Conservation (phyloP, 2,113 vertebrate species). For the Caranx melampygus region DNA sequence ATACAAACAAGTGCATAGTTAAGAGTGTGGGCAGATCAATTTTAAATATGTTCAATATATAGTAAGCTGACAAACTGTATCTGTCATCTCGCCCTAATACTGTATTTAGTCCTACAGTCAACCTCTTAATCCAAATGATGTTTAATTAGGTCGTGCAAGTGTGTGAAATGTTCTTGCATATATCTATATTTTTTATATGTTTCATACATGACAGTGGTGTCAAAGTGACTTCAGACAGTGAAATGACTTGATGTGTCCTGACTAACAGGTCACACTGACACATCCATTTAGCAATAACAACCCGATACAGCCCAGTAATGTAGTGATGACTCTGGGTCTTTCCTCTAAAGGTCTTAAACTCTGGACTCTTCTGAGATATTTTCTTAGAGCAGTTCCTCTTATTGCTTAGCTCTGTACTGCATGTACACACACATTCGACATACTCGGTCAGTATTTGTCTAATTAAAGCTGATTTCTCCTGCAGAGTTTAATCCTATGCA, state of each 20-base stretch:
- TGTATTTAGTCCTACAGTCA: constrained; percentile 45
- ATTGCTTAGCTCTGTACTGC: constrained; percentile 46
- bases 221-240: constrained; percentile 27
- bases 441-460: constrained; percentile 23
- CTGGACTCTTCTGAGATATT: constrained; percentile 41
- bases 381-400: constrained; percentile 22
- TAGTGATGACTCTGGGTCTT: constrained; percentile 14
- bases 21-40: constrained; percentile 16
- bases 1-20: constrained; percentile 26
- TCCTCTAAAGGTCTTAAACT: constrained; percentile 39
- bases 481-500: constrained; percentile 74
- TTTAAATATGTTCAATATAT: constrained; percentile 32
- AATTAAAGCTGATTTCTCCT: constrained; percentile 49
- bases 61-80: constrained; percentile 19
- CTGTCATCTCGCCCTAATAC: constrained; percentile 27
- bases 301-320: constrained; percentile 39
- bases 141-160: constrained; percentile 49
- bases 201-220: constrained; percentile 48
- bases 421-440: constrained; percentile 43
- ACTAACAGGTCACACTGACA: constrained; percentile 5
- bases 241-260: constrained; percentile 29
- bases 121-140: constrained; percentile 39
- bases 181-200: constrained; percentile 49
- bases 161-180: constrained; percentile 57
- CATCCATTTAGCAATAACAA: constrained; percentile 72